Evolutionary conservation across 2,113 vertebrate genomes (phyloP).

Genomic region (Brachyistius frenatus): DNA sequence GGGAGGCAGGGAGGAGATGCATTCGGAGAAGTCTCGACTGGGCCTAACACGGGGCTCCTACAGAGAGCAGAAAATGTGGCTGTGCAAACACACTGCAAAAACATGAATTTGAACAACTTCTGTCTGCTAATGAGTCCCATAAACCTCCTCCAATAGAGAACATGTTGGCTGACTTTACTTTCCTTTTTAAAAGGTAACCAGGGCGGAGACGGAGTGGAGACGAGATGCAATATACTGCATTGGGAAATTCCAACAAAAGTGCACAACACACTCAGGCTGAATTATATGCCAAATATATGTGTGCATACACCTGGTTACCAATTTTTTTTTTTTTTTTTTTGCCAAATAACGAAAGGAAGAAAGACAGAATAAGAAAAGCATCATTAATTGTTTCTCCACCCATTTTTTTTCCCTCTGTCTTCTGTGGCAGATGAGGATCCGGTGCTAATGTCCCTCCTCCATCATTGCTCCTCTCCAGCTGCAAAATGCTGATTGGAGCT

Average conservation of each 20-base stretch:
- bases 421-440: constrained; percentile 62
- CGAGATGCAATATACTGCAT: too few relatives aligned
- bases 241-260: too few relatives aligned
- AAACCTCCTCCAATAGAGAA: too few relatives aligned
- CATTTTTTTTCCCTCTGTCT: constrained; percentile 54
- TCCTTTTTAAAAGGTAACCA: too few relatives aligned
- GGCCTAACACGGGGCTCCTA: constrained; percentile 14
- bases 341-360: background rate
- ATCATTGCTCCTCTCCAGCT: constrained; percentile 73
- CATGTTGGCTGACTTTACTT: too few relatives aligned
- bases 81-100: background rate
- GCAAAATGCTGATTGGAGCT: constrained; percentile 73
- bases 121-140: too few relatives aligned
- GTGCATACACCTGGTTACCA: constrained; percentile 16
- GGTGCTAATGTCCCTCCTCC: constrained; percentile 73
- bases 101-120: background rate
- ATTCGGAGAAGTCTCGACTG: constrained; percentile 52
- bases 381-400: constrained; percentile 55
- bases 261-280: background rate
- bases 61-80: constrained; percentile 3
- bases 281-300: constrained; percentile 14
- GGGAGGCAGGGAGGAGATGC: constrained; percentile 15
- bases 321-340: background rate
- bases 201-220: background rate
- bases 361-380: constrained; percentile 19